Percentiles rank a stretch among this genome's conserved stretches.
Evolutionary conservation across 2,797 vertebrate species (phyloP).

Genomic region (Microctenopoma lineatum): DNA sequence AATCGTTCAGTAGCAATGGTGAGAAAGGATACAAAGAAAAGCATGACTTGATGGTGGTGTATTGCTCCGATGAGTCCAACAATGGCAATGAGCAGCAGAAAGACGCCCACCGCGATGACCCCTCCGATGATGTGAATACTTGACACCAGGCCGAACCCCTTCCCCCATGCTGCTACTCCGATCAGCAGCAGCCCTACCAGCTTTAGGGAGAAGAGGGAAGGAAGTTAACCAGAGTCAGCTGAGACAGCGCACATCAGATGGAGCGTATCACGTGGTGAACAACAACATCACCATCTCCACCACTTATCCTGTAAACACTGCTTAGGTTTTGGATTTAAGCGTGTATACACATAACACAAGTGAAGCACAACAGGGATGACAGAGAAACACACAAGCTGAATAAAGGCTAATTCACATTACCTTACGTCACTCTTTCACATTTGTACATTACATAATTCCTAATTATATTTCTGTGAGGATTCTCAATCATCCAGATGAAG

Average conservation of each 20-base stretch:
- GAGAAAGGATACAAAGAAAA: slow-evolving; percentile 94
- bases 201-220: slow-evolving; percentile 71
- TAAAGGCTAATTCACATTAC: neutral
- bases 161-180: slow-evolving; percentile 93
- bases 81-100: slow-evolving; percentile 93
- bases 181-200: slow-evolving; percentile 93
- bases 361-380: neutral
- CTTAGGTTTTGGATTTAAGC: neutral
- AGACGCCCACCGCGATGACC: slow-evolving; percentile 93
- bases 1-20: neutral
- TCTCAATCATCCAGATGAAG: too few species aligned
- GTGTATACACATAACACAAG: neutral
- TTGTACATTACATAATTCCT: too few species aligned
- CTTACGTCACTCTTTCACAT: neutral
- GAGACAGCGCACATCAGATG: neutral
- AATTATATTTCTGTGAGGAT: too few species aligned
- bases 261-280: slow-evolving; percentile 7
- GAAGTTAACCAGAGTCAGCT: slow-evolving; percentile 46
- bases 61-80: slow-evolving; percentile 91
- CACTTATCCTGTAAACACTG: neutral
- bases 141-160: slow-evolving; percentile 90
- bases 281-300: neutral
- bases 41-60: slow-evolving; percentile 95
- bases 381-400: neutral
- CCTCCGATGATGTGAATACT: slow-evolving; percentile 95